Evolutionary conservation across 2,888 invertebrate genomes (phyloP).

Genomic region (Dorcus hopei): DNA sequence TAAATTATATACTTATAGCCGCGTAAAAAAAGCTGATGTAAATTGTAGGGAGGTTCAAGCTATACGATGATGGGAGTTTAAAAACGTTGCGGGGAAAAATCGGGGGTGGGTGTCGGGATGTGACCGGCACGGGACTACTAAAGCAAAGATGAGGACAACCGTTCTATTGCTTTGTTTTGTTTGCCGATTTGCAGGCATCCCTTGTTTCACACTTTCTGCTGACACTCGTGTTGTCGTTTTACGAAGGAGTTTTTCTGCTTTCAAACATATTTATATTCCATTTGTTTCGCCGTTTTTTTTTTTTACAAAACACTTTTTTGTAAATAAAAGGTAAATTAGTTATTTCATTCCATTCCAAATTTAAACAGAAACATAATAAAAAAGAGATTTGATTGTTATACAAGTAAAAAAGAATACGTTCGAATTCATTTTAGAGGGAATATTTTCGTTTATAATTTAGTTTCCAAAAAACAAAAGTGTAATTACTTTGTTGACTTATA

Average conservation of each 20-base stretch:
- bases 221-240: constrained; percentile 15
- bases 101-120: constrained; percentile 26
- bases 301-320: no score
- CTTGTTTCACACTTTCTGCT: constrained; percentile 19
- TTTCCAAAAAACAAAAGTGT: no score
- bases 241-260: not conserved
- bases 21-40: not conserved
- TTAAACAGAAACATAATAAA: no score
- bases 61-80: constrained; percentile 6
- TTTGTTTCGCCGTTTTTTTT: no score
- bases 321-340: no score
- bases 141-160: constrained; percentile 33
- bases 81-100: constrained; percentile 20
- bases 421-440: no score
- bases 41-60: no score
- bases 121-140: constrained; percentile 22
- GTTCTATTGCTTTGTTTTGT: constrained; percentile 19
- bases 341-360: no score
- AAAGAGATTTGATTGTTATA: no score
- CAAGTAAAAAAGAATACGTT: no score
- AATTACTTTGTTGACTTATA: no score
- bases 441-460: no score
- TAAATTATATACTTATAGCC: constrained; percentile 6
- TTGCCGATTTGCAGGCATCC: constrained; percentile 12
- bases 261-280: not conserved